These are phyloP conservation scores for Plecturocebus donacophilus DNA, from an alignment of 2,113 vertebrate species.

Conservation along the genomic window DNA sequence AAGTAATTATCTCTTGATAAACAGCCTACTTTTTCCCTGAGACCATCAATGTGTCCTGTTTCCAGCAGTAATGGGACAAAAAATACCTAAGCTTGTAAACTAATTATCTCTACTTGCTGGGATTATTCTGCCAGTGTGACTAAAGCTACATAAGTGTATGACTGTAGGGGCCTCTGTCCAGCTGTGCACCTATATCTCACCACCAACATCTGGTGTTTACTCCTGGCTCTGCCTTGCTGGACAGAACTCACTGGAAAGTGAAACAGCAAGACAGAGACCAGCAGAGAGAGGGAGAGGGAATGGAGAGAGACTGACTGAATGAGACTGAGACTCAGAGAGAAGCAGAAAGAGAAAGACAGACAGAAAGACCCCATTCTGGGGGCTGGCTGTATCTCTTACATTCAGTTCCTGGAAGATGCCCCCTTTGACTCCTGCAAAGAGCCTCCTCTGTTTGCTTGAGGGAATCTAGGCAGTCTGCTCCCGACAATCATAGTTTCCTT, in stretches of 20 bases:
- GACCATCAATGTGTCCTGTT: background rate
- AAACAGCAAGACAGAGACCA: background rate
- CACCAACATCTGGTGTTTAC: background rate
- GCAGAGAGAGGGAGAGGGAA: background rate
- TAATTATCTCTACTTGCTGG: background rate
- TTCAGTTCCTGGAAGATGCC: background rate
- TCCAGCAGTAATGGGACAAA: background rate
- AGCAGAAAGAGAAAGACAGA: background rate
- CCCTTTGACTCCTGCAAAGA: too few species aligned
- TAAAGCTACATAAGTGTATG: rapidly evolving
- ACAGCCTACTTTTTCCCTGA: background rate
- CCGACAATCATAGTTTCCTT: background rate
- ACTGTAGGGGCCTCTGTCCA: background rate
- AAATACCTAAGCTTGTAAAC: background rate
- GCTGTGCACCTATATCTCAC: rapidly evolving
- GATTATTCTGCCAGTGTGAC: background rate
- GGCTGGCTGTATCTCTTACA: background rate
- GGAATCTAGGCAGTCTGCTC: background rate
- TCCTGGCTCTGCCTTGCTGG: background rate
- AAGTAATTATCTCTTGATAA: background rate
- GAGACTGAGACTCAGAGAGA: background rate
- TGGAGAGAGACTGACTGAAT: background rate
- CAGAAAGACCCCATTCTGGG: background rate
- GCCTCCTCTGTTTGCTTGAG: rapidly evolving
- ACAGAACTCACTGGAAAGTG: rapidly evolving